Percentiles rank a stretch among this genome's conserved stretches.
These are phyloP conservation scores for Gadus macrocephalus DNA, from an alignment of 2,113 vertebrate genomes.

Conservation along the genomic window DNA sequence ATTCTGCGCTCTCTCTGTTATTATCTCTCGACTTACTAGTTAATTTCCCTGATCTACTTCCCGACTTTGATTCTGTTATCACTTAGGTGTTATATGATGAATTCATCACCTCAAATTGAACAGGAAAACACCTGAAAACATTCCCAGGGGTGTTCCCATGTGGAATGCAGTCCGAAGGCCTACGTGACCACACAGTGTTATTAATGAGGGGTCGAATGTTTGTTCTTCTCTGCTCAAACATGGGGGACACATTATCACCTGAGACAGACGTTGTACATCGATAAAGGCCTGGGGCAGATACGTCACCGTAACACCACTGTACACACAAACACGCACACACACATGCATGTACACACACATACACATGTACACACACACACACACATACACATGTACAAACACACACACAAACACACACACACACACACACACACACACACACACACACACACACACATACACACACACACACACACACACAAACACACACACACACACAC, in stretches of 20 bases:
- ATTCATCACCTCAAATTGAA: too few relatives aligned
- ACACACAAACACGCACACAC: not conserved
- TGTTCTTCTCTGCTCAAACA: conserved; percentile 23
- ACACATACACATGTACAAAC: too few relatives aligned
- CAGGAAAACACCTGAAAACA: too few relatives aligned
- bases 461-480: not conserved
- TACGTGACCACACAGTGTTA: conserved; percentile 10
- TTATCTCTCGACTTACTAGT: too few relatives aligned
- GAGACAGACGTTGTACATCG: conserved; percentile 5
- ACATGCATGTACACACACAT: not conserved
- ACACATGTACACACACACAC: not conserved
- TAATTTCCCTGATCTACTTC: too few relatives aligned
- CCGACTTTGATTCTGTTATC: too few relatives aligned
- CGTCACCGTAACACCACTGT: not conserved
- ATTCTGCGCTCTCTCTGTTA: too few relatives aligned
- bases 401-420: too few relatives aligned
- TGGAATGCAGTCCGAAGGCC: conserved; percentile 23
- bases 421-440: not conserved
- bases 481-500: not conserved
- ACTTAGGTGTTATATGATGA: too few relatives aligned
- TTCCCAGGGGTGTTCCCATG: not conserved
- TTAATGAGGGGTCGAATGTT: conserved; percentile 23
- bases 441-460: too few relatives aligned
- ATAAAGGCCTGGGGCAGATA: conserved; percentile 28
- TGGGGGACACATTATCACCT: conserved; percentile 4